Conservation (phyloP, 1,140 invertebrate species). For the Drosophila tani region DNA sequence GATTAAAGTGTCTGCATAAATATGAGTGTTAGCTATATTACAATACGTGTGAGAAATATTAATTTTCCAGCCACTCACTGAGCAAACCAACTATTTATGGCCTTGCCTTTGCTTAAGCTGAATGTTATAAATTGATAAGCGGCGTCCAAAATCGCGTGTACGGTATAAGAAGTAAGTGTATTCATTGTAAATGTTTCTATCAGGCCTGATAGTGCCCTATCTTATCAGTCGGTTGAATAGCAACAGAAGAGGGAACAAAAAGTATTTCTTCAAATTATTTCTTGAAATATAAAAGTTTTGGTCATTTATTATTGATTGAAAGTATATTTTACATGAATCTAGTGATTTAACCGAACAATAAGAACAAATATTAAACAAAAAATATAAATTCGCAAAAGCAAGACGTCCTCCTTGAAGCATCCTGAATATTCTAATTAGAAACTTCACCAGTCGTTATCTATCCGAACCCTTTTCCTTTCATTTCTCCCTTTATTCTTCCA, state of each 20-base stretch:
- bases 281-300: background rate
- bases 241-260: background rate
- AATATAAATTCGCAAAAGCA: background rate
- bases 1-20: too few species aligned
- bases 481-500: background rate
- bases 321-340: background rate
- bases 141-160: background rate
- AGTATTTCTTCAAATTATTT: background rate
- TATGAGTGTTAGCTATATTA: too few species aligned
- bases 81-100: background rate
- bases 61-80: background rate
- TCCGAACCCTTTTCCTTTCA: constrained; percentile 33
- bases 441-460: constrained; percentile 67
- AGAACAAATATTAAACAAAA: background rate
- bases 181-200: constrained; percentile 17
- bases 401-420: background rate
- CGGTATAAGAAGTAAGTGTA: background rate
- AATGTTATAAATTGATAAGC: background rate
- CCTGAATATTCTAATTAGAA: constrained; percentile 75
- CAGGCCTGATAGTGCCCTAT: constrained; percentile 11
- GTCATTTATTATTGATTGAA: background rate
- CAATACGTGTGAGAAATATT: background rate
- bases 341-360: background rate
- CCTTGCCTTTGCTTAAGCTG: background rate
- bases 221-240: constrained; percentile 7